Evolutionary conservation across 2,888 invertebrate genomes (phyloP), one percentile per base, ranked within the genome.

Genomic region (Amblyjoppa proteus): DNA sequence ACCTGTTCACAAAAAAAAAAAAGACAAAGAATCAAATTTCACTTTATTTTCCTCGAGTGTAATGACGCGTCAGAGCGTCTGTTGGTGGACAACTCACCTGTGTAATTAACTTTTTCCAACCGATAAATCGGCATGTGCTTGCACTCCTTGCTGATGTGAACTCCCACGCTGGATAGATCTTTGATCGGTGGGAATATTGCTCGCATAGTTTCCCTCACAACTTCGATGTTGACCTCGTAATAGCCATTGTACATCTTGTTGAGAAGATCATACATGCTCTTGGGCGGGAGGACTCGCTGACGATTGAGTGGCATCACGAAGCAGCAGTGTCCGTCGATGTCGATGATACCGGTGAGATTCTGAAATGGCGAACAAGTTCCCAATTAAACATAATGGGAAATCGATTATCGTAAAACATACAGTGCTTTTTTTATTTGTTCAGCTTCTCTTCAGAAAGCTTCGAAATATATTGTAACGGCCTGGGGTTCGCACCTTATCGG

Each of bases 231-330:
- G 69, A 98, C 97, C 91, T 97, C 96, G 93, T 97, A 98, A 92
- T 97, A 97, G 94, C 95, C 96, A 87, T 96, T 96, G 94, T 96
- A 96, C 96, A 98, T 97, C 94, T 97, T 98, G 88, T 95, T 95
- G 87, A 98, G 95, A 20, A 97, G 96, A 95, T 98, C 98, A 89
- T 96, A 96, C 93, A 97, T 95, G 90, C 97, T 97, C 88, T 95
- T 96, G 3, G 99, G 99, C 58, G 97, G 96, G 91, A 97, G 94
- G 86, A 98, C 97, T 81, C 96, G 95, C 49, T 95, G 95, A 45
- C 97, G 96, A 94, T 99, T 97, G 92, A 99, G 95, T 0, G 97
- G 97, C 97, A 98, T 98, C 25, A 98, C 96, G 94, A 98, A 99
- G 95, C 99, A 99, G 41, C 97, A 96, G 76, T 95, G 95, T 53